Conservation (phyloP, 2,888 invertebrate genomes). For the Phymatocera aterrima region DNA sequence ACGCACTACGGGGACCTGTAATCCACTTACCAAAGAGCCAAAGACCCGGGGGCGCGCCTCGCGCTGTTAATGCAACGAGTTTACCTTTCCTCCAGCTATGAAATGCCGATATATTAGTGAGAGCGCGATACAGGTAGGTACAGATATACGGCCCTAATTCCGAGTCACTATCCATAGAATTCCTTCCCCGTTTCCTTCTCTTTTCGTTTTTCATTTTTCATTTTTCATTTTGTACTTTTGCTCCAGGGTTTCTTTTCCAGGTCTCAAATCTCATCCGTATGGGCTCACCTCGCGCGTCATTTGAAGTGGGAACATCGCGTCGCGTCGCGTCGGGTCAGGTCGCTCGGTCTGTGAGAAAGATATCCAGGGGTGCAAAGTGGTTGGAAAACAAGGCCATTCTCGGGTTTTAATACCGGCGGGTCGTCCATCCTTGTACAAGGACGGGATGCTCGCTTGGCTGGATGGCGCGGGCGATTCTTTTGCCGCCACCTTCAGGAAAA, state of each 20-base stretch:
- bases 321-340: background rate
- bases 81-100: background rate
- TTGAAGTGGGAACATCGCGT: slow-evolving; percentile 28
- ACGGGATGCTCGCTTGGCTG: background rate
- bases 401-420: slow-evolving; percentile 59
- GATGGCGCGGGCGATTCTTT: background rate
- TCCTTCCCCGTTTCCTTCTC: too few species aligned
- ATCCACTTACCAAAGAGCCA: slow-evolving; percentile 34
- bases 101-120: slow-evolving; percentile 8
- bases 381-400: slow-evolving; percentile 62
- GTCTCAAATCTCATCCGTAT: background rate
- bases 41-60: background rate
- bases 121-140: background rate
- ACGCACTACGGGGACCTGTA: slow-evolving; percentile 29
- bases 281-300: slow-evolving; percentile 26
- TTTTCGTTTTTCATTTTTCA: background rate
- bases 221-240: background rate
- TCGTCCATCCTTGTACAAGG: slow-evolving; percentile 47
- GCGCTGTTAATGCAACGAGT: slow-evolving; percentile 7
- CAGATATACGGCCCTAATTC: background rate
- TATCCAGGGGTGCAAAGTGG: slow-evolving; percentile 52
- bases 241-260: background rate
- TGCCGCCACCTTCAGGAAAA: slow-evolving; percentile 18
- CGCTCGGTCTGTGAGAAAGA: background rate
- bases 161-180: too few species aligned